Base-by-base conservation (phyloP, 2,797 vertebrate genomes). In the Acipenser transmontanus region DNA sequence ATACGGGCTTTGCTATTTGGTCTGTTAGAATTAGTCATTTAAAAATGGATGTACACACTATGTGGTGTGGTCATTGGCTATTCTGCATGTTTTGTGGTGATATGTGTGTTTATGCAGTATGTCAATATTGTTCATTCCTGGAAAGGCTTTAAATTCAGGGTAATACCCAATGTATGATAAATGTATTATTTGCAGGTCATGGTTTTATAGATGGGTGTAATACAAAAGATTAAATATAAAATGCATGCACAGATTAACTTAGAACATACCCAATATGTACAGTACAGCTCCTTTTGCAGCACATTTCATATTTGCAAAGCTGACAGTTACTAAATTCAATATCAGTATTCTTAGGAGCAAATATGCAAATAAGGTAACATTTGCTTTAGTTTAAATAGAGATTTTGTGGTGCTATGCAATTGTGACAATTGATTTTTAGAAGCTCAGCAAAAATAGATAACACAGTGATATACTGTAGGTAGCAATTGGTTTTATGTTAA, bases 1-100 rank as follows among this genome's bases (percentile, higher is more conserved):
- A 20, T 20, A 4, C 34, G 34, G 34, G 34, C 17, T 34, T 34
- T 34, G 34, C 34, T 34, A 34, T 34, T 34, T 34, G 34, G 34
- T 34, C 34, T 34, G 34, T 34, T 34, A 34, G 57, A 68, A 60
- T 14, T 59, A 60, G 52, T 67, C 17, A 57, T 57, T 54, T 61
- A 62, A 20, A 59, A 65, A 68, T 62, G 68, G 59, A 70, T 64
- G 62, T 54, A 50, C 47, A 62, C 50, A 66, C 17, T 62, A 34
- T 34, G 34, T 34, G 34, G 34, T 60, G 12, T 64, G 50, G 59
- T 69, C 64, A 65, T 47, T 14, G 52, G 7, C 63, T n/a, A 50
- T 54, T 62, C 50, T 54, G 48, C 64, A 49, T 51, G 57, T 65
- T 65, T 13, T 65, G 4, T 48, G 50, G 62, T 20, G 13, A n/a